Percentiles rank a stretch among this genome's conserved stretches.
phyloP scores from a whole-genome alignment of 2,888 invertebrate genomes.

The Adela reaumurella region DNA sequence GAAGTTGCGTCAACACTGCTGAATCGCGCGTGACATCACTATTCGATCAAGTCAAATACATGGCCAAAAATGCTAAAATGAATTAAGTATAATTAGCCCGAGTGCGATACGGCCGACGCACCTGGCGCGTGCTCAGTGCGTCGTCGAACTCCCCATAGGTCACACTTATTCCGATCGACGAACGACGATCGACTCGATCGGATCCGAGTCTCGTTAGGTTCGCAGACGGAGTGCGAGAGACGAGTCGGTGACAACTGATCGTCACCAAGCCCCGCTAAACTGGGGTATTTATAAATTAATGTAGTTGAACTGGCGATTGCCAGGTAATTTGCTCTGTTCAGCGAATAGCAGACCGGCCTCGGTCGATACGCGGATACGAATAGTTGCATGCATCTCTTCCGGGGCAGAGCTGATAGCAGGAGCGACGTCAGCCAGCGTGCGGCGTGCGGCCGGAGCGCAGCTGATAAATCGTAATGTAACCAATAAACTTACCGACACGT shows the following conservation, averaged over 20 bases:
- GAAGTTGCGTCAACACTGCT: slow-evolving; percentile 36
- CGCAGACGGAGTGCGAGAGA: slow-evolving; percentile 23
- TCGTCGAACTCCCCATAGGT: too few species aligned
- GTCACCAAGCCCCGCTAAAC: background rate
- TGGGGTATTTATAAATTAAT: background rate
- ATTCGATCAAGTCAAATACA: slow-evolving; percentile 35
- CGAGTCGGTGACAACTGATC: slow-evolving; percentile 30
- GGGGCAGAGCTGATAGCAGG: too few species aligned
- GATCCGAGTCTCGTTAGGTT: background rate
- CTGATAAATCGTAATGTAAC: too few species aligned
- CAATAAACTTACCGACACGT: too few species aligned
- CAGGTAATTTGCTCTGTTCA: background rate
- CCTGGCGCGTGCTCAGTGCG: slow-evolving; percentile 17
- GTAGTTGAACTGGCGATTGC: background rate
- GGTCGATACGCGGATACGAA: background rate
- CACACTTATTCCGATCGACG: slow-evolving; percentile 20
- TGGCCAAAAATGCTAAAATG: slow-evolving; percentile 22
- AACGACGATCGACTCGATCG: slow-evolving; percentile 22
- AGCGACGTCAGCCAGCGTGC: too few species aligned
- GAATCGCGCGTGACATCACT: slow-evolving; percentile 37
- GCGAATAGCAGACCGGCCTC: background rate
- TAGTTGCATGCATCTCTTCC: background rate
- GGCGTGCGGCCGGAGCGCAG: too few species aligned
- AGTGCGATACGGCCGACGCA: slow-evolving; percentile 31
- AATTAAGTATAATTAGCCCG: slow-evolving; percentile 10